Percentiles rank a stretch among this genome's conserved stretches.
phyloP scores from a whole-genome alignment of 2,888 invertebrate species.

The Orgyia antiqua region DNA sequence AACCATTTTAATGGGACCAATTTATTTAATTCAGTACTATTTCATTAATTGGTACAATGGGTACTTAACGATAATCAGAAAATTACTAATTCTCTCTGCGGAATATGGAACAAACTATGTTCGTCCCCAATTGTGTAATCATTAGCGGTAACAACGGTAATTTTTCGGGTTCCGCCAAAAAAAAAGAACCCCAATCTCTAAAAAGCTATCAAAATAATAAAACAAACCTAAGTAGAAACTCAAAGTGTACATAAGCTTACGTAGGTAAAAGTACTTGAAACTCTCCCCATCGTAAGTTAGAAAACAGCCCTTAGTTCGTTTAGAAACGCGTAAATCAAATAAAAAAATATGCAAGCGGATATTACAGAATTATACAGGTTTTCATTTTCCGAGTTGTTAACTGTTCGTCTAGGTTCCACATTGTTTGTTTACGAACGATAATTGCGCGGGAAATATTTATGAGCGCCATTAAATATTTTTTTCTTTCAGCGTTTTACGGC shows the following conservation, averaged over 20 bases:
- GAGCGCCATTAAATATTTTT: slow-evolving; percentile 10
- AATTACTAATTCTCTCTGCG: not conserved
- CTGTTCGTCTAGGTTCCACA: slow-evolving; percentile 18
- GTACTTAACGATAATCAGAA: not conserved
- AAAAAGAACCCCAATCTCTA: too few species aligned
- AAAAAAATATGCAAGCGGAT: slow-evolving; percentile 34
- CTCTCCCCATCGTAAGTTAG: too few species aligned
- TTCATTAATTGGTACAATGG: slow-evolving; percentile 1
- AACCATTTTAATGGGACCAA: slow-evolving; percentile 2
- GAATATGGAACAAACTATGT: too few species aligned
- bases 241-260: too few species aligned
- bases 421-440: slow-evolving; percentile 22
- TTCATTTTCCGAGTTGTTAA: slow-evolving; percentile 38
- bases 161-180: too few species aligned
- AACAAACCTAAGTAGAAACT: too few species aligned
- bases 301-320: too few species aligned
- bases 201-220: too few species aligned
- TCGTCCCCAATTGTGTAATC: too few species aligned
- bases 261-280: too few species aligned
- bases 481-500: slow-evolving; percentile 5
- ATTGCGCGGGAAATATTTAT: slow-evolving; percentile 5
- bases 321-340: too few species aligned
- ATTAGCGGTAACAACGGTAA: too few species aligned
- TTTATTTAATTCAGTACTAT: not conserved
- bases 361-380: slow-evolving; percentile 38